phyloP scores from a whole-genome alignment of 2,888 invertebrate species.

The Perdita meconis region DNA sequence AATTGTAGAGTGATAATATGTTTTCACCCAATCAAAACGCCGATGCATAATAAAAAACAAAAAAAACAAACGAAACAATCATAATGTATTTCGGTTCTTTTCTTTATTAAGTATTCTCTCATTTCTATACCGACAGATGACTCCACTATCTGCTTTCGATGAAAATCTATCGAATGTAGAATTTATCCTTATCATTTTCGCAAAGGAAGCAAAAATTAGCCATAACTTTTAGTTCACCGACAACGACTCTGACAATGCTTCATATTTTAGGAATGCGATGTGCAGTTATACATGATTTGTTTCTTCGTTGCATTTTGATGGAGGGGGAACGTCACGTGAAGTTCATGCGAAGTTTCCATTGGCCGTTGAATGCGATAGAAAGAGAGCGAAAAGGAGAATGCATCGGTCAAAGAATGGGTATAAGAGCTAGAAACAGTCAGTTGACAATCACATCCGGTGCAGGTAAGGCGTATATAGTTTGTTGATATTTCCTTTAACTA shows the following conservation, averaged over 20 bases:
- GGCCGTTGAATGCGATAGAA: conserved; percentile 13
- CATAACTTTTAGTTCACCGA: conserved; percentile 5
- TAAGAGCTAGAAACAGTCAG: conserved; percentile 31
- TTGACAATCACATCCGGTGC: conserved; percentile 44
- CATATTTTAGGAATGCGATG: conserved; percentile 35
- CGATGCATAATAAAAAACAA: conserved; percentile 1
- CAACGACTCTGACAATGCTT: not conserved
- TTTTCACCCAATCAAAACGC: not conserved
- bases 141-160: not conserved
- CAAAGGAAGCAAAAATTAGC: not conserved
- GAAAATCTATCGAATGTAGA: not conserved
- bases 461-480: conserved; percentile 4
- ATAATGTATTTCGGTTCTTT: not conserved
- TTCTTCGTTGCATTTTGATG: not conserved
- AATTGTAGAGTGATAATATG: not conserved
- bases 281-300: not conserved
- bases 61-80: conserved; percentile 11
- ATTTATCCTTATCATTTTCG: not conserved
- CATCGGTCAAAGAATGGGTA: conserved; percentile 34
- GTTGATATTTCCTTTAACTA: conserved; percentile 26
- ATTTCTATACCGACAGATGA: conserved; percentile 26
- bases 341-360: conserved; percentile 2
- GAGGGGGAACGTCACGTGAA: conserved; percentile 29
- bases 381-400: conserved; percentile 19
- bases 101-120: not conserved